Base-by-base conservation (phyloP, 2,797 vertebrate species). In the Danio aesculapii region DNA sequence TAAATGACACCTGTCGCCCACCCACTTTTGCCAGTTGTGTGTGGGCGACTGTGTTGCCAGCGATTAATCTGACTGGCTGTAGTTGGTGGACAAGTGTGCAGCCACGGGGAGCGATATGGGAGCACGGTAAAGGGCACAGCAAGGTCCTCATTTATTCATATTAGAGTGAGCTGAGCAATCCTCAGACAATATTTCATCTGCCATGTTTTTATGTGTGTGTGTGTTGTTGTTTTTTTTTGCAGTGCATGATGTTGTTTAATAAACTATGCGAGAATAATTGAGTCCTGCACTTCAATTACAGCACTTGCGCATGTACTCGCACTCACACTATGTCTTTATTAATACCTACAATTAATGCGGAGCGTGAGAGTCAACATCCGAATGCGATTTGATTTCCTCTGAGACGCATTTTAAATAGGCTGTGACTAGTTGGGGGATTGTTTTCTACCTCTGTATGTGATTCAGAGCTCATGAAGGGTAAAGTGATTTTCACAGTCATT, bases 1-100 rank as follows among this genome's bases (percentile, higher is more conserved):
- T 87, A 84, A 87, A 87, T 84, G 86, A 72, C 77, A 80, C 81
- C 84, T 77, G 77, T 76, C 77, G 66, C 72, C 77, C 82, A 69
- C 71, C 57, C 50, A 79, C 67, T 30, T 71, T 71, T 79, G 43
- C 64, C 67, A 62, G 19, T 50, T 75, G 64, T 75, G 53, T 43
- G 83, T 84, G 77, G 85, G 83, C 58, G 64, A 81, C 64, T 6
- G 9, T 59, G 77, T 70, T 76, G 77, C 80, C 46, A 63, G 50
- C 46, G 81, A 86, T 84, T 76, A 81, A 77, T 84, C 77, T 77
- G 81, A 68, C 76, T 52, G 63, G 47, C 55, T 52, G 71, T 46
- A 59, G 57, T 69, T 61, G 49, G 69, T 53, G 69, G 11, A 67
- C 62, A 75, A 75, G 21, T 75, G 9, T 62, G 72, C 17, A 30